phyloP scores from a whole-genome alignment of 2,113 vertebrate species.

The Deroptyus accipitrinus region DNA sequence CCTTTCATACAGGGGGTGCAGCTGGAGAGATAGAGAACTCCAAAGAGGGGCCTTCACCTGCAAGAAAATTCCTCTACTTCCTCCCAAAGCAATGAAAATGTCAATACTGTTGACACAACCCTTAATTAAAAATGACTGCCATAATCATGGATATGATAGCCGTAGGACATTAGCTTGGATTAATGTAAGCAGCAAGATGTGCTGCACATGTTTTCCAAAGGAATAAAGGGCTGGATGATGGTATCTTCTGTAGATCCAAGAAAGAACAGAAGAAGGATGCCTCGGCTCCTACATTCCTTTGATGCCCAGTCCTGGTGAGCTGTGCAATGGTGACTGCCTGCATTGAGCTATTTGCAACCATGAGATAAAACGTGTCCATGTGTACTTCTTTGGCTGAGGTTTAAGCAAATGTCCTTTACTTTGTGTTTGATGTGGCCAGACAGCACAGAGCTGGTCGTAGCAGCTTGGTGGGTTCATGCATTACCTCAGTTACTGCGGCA shows the following conservation, averaged over 20 bases:
- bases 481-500: neutral
- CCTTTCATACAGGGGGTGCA: neutral
- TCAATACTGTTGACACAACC: slow-evolving; percentile 41
- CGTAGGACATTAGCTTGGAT: neutral
- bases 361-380: neutral
- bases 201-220: neutral
- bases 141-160: slow-evolving; percentile 3
- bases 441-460: neutral
- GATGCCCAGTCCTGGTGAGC: fast-evolving
- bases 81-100: slow-evolving; percentile 10
- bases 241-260: neutral
- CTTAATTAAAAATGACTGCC: slow-evolving; percentile 55
- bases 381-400: neutral
- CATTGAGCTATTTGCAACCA: neutral
- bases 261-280: neutral
- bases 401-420: neutral
- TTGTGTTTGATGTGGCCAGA: neutral
- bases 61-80: slow-evolving; percentile 1
- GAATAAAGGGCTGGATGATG: neutral
- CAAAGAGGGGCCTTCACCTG: neutral
- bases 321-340: fast-evolving
- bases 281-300: fast-evolving
- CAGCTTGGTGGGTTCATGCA: neutral
- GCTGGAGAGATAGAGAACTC: neutral
- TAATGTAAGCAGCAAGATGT: neutral